Conservation (phyloP, 1,140 invertebrate species). For the Apis florea region DNA sequence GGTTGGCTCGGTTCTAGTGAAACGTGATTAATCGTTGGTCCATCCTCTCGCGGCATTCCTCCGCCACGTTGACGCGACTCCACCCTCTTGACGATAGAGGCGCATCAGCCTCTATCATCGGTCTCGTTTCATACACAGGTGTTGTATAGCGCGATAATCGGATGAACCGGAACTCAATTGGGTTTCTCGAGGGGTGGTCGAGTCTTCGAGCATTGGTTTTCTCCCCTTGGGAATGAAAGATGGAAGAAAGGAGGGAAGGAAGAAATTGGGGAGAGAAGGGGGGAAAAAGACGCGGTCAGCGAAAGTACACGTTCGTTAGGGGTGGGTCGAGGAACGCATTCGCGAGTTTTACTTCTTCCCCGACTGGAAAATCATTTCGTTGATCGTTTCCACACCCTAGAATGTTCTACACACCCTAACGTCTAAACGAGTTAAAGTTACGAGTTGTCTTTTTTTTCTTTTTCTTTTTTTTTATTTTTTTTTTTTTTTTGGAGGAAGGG, state of each 20-base stretch:
- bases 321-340: background rate
- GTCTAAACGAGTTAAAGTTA: constrained; percentile 8
- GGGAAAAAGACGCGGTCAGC: background rate
- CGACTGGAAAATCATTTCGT: background rate
- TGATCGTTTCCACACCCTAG: background rate
- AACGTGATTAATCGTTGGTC: constrained; percentile 75
- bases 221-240: background rate
- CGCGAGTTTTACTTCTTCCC: constrained; percentile 17
- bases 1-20: constrained; percentile 65
- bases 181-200: constrained; percentile 44
- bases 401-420: background rate
- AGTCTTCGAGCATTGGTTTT: constrained; percentile 39
- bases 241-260: background rate
- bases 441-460: background rate
- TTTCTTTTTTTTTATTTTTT: too few species aligned
- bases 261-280: background rate
- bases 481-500: too few species aligned
- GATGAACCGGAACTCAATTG: constrained; percentile 69
- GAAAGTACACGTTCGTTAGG: constrained; percentile 49
- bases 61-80: constrained; percentile 28
- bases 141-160: constrained; percentile 66
- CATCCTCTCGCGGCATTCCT: constrained; percentile 65
- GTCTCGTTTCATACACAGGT: background rate
- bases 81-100: constrained; percentile 1
- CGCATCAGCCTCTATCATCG: background rate